Base-by-base conservation (phyloP, 35 echinoderm and acorn worm genomes). In the Patiria miniata region DNA sequence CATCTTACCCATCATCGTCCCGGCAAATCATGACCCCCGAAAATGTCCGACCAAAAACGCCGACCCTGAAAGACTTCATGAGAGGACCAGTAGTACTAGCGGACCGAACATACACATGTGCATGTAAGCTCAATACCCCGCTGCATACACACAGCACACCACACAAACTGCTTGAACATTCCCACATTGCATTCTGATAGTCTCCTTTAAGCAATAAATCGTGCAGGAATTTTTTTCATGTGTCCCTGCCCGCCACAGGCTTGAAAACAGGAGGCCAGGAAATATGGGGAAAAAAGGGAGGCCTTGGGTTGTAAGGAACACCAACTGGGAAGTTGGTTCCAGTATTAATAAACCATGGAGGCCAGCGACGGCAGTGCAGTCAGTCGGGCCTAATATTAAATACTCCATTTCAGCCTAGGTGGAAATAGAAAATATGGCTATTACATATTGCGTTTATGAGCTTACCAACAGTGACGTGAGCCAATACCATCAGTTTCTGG, bases 221-320 rank as follows among this genome's bases (percentile, higher is more conserved):
- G 65, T 73, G 65, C 65, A 73, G 65, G 65, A 73, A 73, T 73
- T 73, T 73, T 73, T 73, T 73, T 30, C 65, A 73, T 34, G 65
- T 73, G 65, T 73, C 65, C 65, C 65, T 73, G 61, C 61, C 21
- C 3, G 65, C 65, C 65, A 73, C 65, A 28, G 65, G 26, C 19
- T 73, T 14, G 34, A 73, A 73, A 73, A 73, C 65, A 73, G 65
- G 65, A 73, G 34, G 42, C 4, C 42, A 6, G 42, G 42, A 12
- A 12, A 47, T n/a, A n/a, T n/a, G n/a, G 42, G 12, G 12, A 47
- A 47, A 47, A 34, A 73, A 73, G 29, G 1, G 26, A 7, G 65
- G 65, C 65, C 65, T 73, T 73, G 65, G 65, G 65, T 26, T 73
- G 65, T 26, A 73, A 60, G 10, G 65, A 73, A 73, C 65, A 73